These are phyloP conservation scores for Pseudachorutes palmiensis DNA, from an alignment of 1,140 invertebrate species.

Conservation along the genomic window DNA sequence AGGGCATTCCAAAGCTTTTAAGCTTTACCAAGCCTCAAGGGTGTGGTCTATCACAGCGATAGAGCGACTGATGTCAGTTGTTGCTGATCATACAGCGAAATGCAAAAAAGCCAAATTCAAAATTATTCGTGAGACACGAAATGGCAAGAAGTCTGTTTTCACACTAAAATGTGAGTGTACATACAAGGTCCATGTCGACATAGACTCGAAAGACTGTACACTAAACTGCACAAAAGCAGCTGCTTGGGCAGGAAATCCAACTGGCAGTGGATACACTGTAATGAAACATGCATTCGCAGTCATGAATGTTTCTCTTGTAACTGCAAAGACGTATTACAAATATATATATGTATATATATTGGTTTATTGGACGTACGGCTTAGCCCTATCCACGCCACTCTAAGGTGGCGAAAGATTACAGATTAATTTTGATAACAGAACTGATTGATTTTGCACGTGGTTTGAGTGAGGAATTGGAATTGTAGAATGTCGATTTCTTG, in stretches of 20 bases:
- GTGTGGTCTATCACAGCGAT: background rate
- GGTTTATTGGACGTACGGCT: no score
- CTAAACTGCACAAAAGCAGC: conserved; percentile 7
- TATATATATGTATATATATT: no score
- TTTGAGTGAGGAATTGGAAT: no score
- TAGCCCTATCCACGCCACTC: no score
- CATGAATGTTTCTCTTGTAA: conserved; percentile 7
- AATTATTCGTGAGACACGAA: background rate
- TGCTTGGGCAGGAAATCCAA: conserved; percentile 4
- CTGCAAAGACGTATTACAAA: background rate
- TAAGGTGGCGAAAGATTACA: no score
- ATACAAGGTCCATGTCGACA: background rate
- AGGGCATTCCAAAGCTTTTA: no score
- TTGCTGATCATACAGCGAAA: background rate
- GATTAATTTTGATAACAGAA: no score
- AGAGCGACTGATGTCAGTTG: background rate
- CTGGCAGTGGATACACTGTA: background rate
- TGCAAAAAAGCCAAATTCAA: background rate
- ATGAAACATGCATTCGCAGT: background rate
- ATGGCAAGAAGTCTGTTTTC: background rate
- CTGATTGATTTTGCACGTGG: no score
- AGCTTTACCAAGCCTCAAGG: no score
- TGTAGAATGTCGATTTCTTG: no score
- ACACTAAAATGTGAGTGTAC: background rate
- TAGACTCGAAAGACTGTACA: background rate